A percentile compares a stretch with the other conserved stretches of the same genome.
phyloP scores from a whole-genome alignment of 2,888 invertebrate genomes.

The Noctua fimbriata region DNA sequence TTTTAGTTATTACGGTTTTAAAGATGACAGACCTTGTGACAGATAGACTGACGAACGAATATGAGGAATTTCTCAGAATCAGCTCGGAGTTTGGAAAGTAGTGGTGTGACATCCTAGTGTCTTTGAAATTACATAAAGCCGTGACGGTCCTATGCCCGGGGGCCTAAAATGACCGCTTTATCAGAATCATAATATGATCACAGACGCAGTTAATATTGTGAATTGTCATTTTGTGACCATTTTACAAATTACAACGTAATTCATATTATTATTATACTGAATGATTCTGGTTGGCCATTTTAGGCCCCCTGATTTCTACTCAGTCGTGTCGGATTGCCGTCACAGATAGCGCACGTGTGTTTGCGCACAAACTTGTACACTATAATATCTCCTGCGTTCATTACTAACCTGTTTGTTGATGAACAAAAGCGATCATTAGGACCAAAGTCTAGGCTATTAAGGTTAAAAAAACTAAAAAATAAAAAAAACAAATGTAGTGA shows the following conservation, averaged over 20 bases:
- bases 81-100: not conserved
- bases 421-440: not conserved
- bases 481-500: conserved; percentile 23
- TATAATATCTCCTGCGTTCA: not conserved
- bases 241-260: too few relatives aligned
- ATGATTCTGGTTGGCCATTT: too few relatives aligned
- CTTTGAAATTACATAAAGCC: not conserved
- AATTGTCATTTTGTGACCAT: too few relatives aligned
- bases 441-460: not conserved
- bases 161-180: too few relatives aligned
- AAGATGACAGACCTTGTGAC: not conserved
- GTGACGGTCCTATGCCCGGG: too few relatives aligned
- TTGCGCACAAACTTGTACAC: not conserved
- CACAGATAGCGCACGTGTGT: not conserved
- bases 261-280: too few relatives aligned
- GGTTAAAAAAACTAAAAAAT: too few relatives aligned
- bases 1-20: conserved; percentile 6
- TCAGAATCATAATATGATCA: too few relatives aligned
- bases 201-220: too few relatives aligned
- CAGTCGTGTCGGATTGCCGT: not conserved
- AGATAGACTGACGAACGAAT: not conserved
- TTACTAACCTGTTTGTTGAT: not conserved
- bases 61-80: not conserved
- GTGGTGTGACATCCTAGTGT: not conserved
- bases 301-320: not conserved